phyloP scores from a whole-genome alignment of 2,888 invertebrate genomes.

The Stenurella melanura region DNA sequence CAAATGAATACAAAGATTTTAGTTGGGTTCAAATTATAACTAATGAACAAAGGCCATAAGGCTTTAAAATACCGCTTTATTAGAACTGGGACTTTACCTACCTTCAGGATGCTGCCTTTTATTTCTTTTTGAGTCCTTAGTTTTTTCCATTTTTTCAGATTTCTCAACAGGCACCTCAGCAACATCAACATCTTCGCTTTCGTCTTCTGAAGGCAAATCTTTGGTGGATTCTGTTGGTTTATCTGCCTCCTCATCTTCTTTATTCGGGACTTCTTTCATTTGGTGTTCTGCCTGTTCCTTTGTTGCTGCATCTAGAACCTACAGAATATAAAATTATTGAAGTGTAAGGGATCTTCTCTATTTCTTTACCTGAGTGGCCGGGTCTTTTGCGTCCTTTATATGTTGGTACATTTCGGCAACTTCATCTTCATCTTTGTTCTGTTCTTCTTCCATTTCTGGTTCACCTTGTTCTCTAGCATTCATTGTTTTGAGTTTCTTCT shows the following conservation, averaged over 20 bases:
- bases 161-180: slow-evolving; percentile 67
- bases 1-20: slow-evolving; percentile 17
- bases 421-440: slow-evolving; percentile 74
- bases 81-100: neutral
- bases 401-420: slow-evolving; percentile 83
- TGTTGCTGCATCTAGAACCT: slow-evolving; percentile 84
- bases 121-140: slow-evolving; percentile 72
- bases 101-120: slow-evolving; percentile 72
- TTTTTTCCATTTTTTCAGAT: slow-evolving; percentile 74
- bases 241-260: slow-evolving; percentile 75
- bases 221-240: slow-evolving; percentile 77
- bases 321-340: slow-evolving; percentile 22
- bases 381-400: slow-evolving; percentile 86
- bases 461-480: slow-evolving; percentile 72
- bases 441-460: slow-evolving; percentile 66
- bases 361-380: slow-evolving; percentile 80
- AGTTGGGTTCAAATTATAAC: too few relatives aligned
- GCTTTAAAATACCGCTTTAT: too few relatives aligned
- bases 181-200: slow-evolving; percentile 68
- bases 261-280: slow-evolving; percentile 74
- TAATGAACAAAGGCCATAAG: too few relatives aligned
- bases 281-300: slow-evolving; percentile 88
- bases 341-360: neutral
- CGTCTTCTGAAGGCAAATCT: slow-evolving; percentile 67
- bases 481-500: slow-evolving; percentile 78